phyloP scores from a whole-genome alignment of 2,888 invertebrate species.

The Nemotelus nigrinus region DNA sequence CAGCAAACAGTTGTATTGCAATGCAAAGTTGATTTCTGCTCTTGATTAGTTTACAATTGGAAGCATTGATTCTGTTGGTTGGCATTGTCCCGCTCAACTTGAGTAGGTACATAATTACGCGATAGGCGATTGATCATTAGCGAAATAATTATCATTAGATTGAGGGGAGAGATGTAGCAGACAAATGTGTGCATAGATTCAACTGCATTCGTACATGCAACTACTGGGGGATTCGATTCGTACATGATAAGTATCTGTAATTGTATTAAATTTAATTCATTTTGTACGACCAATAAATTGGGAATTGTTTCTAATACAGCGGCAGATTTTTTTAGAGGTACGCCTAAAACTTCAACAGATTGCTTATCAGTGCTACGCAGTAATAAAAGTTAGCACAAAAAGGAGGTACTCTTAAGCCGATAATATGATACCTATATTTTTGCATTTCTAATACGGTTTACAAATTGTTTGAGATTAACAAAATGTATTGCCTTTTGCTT shows the following conservation, averaged over 20 bases:
- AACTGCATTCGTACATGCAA: not conserved
- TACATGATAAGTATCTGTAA: not conserved
- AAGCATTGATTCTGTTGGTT: not conserved
- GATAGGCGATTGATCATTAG: slow-evolving; percentile 29
- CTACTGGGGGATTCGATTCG: slow-evolving; percentile 1
- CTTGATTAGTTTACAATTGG: slow-evolving; percentile 41
- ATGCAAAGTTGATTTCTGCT: slow-evolving; percentile 28
- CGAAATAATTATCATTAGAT: slow-evolving; percentile 41
- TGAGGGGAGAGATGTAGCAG: not conserved
- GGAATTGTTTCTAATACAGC: not conserved
- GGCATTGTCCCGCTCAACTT: not conserved
- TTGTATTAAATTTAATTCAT: slow-evolving; percentile 8
- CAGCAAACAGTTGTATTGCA: slow-evolving; percentile 28
- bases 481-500: too few species aligned
- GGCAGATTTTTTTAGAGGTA: too few species aligned
- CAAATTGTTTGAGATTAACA: too few species aligned
- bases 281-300: slow-evolving; percentile 3
- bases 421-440: too few species aligned
- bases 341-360: too few species aligned
- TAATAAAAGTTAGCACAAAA: too few species aligned
- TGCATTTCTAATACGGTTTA: too few species aligned
- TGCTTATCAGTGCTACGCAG: too few species aligned
- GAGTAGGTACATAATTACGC: slow-evolving; percentile 29
- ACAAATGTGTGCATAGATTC: not conserved
- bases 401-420: too few species aligned